Evolutionary conservation across 2,797 vertebrate species (phyloP).

Genomic region (Hoplostethus mediterraneus): DNA sequence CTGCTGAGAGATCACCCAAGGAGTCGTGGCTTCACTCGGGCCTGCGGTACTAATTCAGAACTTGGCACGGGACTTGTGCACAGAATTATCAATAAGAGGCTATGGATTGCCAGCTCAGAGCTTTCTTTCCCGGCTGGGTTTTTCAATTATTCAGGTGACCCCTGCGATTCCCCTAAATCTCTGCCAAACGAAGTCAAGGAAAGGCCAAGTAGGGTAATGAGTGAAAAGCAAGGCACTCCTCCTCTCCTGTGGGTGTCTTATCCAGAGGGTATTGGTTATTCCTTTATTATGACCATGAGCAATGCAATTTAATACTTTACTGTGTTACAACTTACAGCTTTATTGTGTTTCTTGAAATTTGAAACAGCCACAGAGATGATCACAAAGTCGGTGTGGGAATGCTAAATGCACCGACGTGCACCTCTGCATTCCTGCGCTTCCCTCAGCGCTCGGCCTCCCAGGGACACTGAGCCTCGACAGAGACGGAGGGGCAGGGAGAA

Average conservation of each 20-base stretch:
- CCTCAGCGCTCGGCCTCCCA: slow-evolving; percentile 25
- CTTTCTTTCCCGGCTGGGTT: slow-evolving; percentile 38
- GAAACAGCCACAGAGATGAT: slow-evolving; percentile 12
- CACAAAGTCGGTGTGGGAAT: background rate
- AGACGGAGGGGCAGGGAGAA: slow-evolving; percentile 56
- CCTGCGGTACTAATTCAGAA: slow-evolving; percentile 47
- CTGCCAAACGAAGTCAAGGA: slow-evolving; percentile 46
- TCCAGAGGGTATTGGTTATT: slow-evolving; percentile 35
- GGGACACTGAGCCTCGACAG: slow-evolving; percentile 41
- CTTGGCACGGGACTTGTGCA: slow-evolving; percentile 41
- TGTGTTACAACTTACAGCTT: no score
- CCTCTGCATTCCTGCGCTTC: slow-evolving; percentile 12
- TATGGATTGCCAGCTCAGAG: slow-evolving; percentile 48
- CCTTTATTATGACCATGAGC: slow-evolving; percentile 21
- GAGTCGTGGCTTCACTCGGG: slow-evolving; percentile 47
- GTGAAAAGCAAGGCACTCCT: slow-evolving; percentile 19
- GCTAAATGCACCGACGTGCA: background rate
- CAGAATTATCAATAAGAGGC: slow-evolving; percentile 58
- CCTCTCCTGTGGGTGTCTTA: slow-evolving; percentile 14
- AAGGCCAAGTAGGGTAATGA: slow-evolving; percentile 56
- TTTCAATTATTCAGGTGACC: slow-evolving; percentile 67
- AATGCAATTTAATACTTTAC: slow-evolving; percentile 4
- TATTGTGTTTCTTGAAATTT: slow-evolving; percentile 20
- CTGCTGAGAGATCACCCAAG: slow-evolving; percentile 28
- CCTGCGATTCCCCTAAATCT: slow-evolving; percentile 48